phyloP scores from a whole-genome alignment of 2,888 invertebrate species.

The Melieria omissa region DNA sequence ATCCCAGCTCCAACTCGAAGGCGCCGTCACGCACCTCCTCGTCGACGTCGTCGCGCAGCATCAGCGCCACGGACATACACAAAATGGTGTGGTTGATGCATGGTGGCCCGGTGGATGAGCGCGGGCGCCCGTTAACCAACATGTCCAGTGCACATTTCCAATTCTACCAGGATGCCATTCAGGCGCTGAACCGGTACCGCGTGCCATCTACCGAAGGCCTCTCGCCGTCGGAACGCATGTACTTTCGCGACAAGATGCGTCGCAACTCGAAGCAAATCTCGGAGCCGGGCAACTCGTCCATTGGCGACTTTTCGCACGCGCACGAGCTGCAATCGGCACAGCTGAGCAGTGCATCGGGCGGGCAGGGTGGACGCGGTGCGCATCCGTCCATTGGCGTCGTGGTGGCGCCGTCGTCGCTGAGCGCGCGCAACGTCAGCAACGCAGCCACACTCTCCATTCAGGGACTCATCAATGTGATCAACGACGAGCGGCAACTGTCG shows the following conservation, averaged over 20 bases:
- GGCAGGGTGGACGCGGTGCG: slow-evolving; percentile 32
- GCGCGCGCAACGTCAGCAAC: slow-evolving; percentile 45
- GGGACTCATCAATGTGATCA: slow-evolving; percentile 58
- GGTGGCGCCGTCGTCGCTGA: slow-evolving; percentile 46
- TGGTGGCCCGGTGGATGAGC: slow-evolving; percentile 57
- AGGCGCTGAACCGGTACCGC: slow-evolving; percentile 54
- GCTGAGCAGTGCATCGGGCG: slow-evolving; percentile 29
- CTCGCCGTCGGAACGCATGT: slow-evolving; percentile 56
- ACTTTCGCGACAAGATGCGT: slow-evolving; percentile 56
- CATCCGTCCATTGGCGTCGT: slow-evolving; percentile 48
- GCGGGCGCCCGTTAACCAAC: slow-evolving; percentile 54
- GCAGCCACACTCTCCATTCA: slow-evolving; percentile 58
- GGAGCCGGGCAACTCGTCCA: slow-evolving; percentile 51
- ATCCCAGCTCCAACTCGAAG: slow-evolving; percentile 73
- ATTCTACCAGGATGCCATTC: slow-evolving; percentile 61
- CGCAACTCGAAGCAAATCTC: slow-evolving; percentile 57
- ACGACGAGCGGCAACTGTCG: slow-evolving; percentile 50
- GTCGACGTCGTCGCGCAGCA: slow-evolving; percentile 70
- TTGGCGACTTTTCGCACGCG: slow-evolving; percentile 41
- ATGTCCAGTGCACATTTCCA: slow-evolving; percentile 60
- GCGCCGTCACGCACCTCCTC: slow-evolving; percentile 71
- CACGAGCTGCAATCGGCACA: slow-evolving; percentile 39
- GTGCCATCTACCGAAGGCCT: slow-evolving; percentile 51
- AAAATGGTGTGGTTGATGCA: slow-evolving; percentile 66
- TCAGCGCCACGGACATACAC: slow-evolving; percentile 67